Conservation (phyloP, 2,888 invertebrate species). For the Netelia melanura region DNA sequence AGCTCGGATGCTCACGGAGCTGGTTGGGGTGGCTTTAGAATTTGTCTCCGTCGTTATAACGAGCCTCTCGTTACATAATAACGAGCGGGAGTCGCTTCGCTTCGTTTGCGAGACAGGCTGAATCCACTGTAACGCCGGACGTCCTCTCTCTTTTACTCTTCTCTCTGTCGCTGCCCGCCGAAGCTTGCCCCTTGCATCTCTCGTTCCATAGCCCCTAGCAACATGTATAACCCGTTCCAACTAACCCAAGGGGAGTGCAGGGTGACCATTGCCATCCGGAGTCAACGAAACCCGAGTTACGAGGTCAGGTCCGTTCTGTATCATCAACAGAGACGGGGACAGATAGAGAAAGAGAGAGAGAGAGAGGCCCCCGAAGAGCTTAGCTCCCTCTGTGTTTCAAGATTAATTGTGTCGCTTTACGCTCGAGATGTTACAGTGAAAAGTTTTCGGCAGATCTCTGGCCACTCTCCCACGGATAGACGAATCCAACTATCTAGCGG, state of each 20-base stretch:
- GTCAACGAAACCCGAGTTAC: conserved; percentile 77
- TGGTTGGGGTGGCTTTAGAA: conserved; percentile 76
- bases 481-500: conserved; percentile 22
- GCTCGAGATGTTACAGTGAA: conserved; percentile 51
- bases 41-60: conserved; percentile 83
- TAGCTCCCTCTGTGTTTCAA: conserved; percentile 63
- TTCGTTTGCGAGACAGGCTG: conserved; percentile 79
- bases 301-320: conserved; percentile 69
- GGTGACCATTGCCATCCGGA: conserved; percentile 71
- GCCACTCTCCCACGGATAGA: neutral
- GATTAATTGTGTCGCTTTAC: conserved; percentile 74
- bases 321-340: neutral
- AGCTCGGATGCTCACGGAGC: conserved; percentile 66
- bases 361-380: conserved; percentile 31
- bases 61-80: conserved; percentile 84
- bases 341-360: conserved; percentile 4
- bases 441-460: conserved; percentile 50
- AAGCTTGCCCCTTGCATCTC: conserved; percentile 51
- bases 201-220: conserved; percentile 55
- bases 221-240: conserved; percentile 53
- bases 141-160: conserved; percentile 71
- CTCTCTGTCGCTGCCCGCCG: conserved; percentile 52
- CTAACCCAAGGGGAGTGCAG: conserved; percentile 11
- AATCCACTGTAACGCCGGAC: conserved; percentile 76
- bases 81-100: conserved; percentile 79